A percentile compares a stretch with the other conserved stretches of the same genome.
Evolutionary conservation across 37 sponge, comb jelly and placozoan species (phyloP).

Genomic region (Halisarca cf. caerulea): DNA sequence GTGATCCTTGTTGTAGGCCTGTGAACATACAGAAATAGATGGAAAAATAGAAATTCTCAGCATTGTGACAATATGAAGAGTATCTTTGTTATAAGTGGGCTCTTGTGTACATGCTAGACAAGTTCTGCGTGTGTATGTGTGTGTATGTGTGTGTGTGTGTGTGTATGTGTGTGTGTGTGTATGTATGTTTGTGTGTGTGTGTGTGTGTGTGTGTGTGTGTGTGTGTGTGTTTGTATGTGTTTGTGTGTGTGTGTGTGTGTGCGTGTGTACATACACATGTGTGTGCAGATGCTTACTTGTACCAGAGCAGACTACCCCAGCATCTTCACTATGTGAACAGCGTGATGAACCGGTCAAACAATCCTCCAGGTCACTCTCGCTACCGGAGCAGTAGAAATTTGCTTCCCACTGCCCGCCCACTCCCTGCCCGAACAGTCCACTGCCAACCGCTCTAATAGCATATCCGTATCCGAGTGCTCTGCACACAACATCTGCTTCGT

Average conservation of each 20-base stretch:
- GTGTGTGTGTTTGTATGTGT: neutral
- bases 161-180: constrained; percentile 15
- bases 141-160: constrained; percentile 21
- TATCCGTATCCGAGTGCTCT: constrained; percentile 6
- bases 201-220: neutral
- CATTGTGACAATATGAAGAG: too few species aligned
- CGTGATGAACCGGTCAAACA: neutral
- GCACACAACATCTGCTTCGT: constrained; percentile 17
- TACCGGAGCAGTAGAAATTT: neutral
- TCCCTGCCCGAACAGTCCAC: constrained; percentile 19
- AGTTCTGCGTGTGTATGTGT: neutral
- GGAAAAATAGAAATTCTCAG: too few species aligned
- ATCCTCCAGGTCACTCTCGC: neutral
- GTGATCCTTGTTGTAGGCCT: neutral
- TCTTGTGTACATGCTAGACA: too few species aligned
- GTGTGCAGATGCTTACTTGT: too few species aligned
- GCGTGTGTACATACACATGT: too few species aligned
- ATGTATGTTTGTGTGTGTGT: neutral
- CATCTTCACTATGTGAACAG: neutral
- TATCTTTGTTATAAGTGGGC: too few species aligned
- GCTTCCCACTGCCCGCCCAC: neutral
- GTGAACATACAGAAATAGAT: neutral
- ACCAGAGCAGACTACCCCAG: neutral
- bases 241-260: neutral
- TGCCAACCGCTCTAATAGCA: constrained; percentile 18